Evolutionary conservation across 2,888 invertebrate species (phyloP), one percentile per base, ranked within the genome.

Genomic region (Noctuana brunneofusca): DNA sequence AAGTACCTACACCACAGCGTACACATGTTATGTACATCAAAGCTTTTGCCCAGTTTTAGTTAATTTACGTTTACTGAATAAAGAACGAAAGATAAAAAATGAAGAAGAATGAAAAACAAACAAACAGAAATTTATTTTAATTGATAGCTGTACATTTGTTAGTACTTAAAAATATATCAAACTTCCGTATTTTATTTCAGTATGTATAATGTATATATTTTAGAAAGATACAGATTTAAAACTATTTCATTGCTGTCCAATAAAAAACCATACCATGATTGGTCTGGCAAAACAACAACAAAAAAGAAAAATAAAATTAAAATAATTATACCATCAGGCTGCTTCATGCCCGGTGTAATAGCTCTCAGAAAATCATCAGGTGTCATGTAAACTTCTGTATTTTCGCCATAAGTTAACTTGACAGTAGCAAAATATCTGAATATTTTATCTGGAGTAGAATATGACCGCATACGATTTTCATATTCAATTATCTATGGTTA

Each of bases 361-460:
- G 98, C 97, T 76, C 99, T 93, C 69, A 99, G 93, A 92, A 99
- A 98, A 92, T 99, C 99, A 89, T 98, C 97, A 49, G 99, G 99
- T 53, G 98, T 99, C 99, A 99, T 99, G 83, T 94, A 98, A 71
- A 97, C 94, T 84, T 97, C 96, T 62, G 94, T 93, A 71, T 89
- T 92, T 70, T 95, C 93, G 69, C 92, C 87, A 76, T 90, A 91
- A 66, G 93, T 89, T 65, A 98, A 92, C 92, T 96, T 96, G 73
- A 99, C 94, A 20, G 99, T 99, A 49, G 99, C 99, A 94, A 99
- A 99, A 92, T 99, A 99, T 71, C 99, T 96, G 92, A 99, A 99
- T 84, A 99, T 98, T 93, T 99, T 99, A 90, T 99, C 99, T 55
- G 99, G 99, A 41, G 98, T 98, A n/a, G 98, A 98, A 92, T 95